phyloP scores from a whole-genome alignment of 1,140 invertebrate species.

The Phymastichus coffea region DNA sequence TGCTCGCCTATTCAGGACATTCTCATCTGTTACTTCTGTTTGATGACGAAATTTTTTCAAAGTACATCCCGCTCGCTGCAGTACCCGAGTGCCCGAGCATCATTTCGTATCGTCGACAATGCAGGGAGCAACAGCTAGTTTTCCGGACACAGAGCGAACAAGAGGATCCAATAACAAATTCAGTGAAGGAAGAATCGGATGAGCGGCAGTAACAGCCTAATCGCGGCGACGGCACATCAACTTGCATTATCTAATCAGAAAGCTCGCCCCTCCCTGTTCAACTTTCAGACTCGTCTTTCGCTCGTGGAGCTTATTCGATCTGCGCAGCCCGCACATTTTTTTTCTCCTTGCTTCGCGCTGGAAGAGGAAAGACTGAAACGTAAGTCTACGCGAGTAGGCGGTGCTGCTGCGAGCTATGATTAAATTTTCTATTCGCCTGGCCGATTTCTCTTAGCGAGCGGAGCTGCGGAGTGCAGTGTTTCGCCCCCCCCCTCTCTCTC shows the following conservation, averaged over 20 bases:
- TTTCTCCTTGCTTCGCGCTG: not conserved
- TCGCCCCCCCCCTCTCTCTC: no score
- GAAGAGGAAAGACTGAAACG: constrained; percentile 40
- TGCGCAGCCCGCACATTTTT: not conserved
- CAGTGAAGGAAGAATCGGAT: not conserved
- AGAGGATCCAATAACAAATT: not conserved
- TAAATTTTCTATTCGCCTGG: constrained; percentile 44
- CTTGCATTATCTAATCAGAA: constrained; percentile 13
- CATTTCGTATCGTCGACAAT: no score
- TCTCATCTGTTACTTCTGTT: no score
- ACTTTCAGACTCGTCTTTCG: not conserved
- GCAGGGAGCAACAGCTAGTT: not conserved
- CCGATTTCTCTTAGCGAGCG: constrained; percentile 33
- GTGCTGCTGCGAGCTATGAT: constrained; percentile 40
- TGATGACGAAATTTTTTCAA: no score
- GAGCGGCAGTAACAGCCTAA: not conserved
- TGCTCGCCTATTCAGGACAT: no score
- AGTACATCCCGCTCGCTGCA: no score
- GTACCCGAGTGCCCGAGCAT: no score
- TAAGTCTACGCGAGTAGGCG: constrained; percentile 37
- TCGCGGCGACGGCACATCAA: no score
- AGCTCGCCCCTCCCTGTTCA: not conserved
- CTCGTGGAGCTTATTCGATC: constrained; percentile 7
- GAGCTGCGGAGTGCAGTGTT: no score
- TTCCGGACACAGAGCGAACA: not conserved